Percentiles rank a stretch among this genome's conserved stretches.
Conservation (phyloP, 2,888 invertebrate genomes). For the Spisula solida region DNA sequence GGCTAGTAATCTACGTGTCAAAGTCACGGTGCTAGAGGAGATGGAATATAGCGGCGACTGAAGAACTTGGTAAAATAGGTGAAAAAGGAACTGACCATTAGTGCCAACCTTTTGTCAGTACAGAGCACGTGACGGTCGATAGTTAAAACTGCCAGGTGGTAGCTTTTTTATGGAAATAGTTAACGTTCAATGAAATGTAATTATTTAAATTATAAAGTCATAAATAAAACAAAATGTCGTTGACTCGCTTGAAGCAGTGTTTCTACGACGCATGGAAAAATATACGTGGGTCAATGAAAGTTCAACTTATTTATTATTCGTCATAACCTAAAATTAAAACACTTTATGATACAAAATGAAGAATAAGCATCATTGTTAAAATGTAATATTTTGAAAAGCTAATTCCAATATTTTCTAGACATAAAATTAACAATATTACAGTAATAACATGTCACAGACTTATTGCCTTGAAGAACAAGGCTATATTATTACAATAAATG, state of each 20-base stretch:
- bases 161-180: neutral
- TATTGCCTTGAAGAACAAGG: neutral
- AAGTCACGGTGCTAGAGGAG: neutral
- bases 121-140: neutral
- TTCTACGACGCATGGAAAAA: neutral
- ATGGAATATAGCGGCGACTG: neutral
- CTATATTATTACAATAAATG: slow-evolving; percentile 15
- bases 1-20: neutral
- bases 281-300: neutral
- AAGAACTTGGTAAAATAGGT: neutral
- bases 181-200: neutral
- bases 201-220: neutral
- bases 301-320: neutral
- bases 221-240: neutral
- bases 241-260: neutral
- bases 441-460: neutral
- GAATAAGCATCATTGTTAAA: neutral
- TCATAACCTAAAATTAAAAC: neutral
- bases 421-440: neutral
- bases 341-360: neutral
- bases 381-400: neutral
- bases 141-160: neutral
- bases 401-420: neutral
- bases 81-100: neutral
- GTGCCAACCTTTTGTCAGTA: neutral